Base-by-base conservation (phyloP, 2,113 vertebrate genomes). In the Thryonomys swinderianus region DNA sequence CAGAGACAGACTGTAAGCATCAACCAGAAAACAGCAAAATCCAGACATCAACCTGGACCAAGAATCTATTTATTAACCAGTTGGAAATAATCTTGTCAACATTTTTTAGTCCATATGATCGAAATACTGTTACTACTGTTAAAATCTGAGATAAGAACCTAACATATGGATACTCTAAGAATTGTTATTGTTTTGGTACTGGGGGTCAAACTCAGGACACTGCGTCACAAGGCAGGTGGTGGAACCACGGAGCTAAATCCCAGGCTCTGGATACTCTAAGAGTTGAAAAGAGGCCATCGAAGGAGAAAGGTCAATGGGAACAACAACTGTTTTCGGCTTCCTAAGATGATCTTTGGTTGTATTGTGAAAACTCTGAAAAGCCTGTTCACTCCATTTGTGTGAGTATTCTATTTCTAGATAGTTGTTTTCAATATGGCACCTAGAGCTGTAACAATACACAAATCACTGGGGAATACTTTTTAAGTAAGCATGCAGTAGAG, bases 381-480 rank as follows among this genome's bases (percentile, higher is more conserved):
- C 64, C 1, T 69, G 30, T 89, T 88, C 69, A 88, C 62, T 67
- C 95, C 62, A 37, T 90, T 76, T 90, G 14, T 84, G 80, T 30
- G 59, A 94, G 48, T 13, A 45, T 92, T 91, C 85, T 55, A 79
- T 92, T 0, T 1, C 82, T 62, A 74, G 84, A 89, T 71, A 90
- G 84, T 0, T n/a, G 51, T 90, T 90, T 48, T 84, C 69, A 89
- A 84, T 74, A 64, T 0, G 53, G 59, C 85, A 48, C 45, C 34
- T 42, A 53, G 87, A 55, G 71, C 48, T 45, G 88, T 27, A 74
- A 81, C 34, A 90, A 88, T 76, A 67, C 7, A 90, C 74, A 95
- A 96, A 95, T 90, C 80, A 87, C 57, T 0, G n/a, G 87, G 93
- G 88, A 82, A 96, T 98, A 94, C 57, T 81, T 97, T 97, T 95